Evolutionary conservation across 2,888 invertebrate species (phyloP).

Genomic region (Helleia helle): DNA sequence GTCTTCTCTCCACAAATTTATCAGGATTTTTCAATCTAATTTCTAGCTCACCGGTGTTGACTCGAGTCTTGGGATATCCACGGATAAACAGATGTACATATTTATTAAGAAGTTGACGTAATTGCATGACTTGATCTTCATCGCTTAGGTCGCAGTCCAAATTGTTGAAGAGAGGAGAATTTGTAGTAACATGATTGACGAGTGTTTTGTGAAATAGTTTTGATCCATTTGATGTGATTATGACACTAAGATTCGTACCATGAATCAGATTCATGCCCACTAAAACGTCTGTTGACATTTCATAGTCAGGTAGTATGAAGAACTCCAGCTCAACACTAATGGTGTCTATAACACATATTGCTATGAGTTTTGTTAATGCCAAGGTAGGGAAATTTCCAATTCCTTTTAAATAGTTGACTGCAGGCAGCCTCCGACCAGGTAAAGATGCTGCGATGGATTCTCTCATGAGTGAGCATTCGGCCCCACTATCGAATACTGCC

Average conservation of each 20-base stretch:
- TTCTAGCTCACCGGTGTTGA: constrained; percentile 25
- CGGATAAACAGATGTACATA: constrained; percentile 23
- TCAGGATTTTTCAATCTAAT: constrained; percentile 22
- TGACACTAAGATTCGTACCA: no score
- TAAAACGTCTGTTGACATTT: constrained; percentile 12
- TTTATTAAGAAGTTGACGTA: no score
- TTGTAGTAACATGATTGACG: no score
- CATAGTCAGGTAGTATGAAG: constrained; percentile 11
- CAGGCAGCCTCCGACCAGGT: constrained; percentile 19
- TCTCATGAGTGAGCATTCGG: constrained; percentile 26
- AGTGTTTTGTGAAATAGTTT: no score
- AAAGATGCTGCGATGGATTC: constrained; percentile 24
- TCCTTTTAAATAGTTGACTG: constrained; percentile 13
- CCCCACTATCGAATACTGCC: constrained; percentile 27
- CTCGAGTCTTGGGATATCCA: no score
- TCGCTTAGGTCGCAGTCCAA: no score
- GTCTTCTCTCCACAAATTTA: constrained; percentile 25
- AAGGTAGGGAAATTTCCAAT: constrained; percentile 14
- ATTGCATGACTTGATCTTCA: no score
- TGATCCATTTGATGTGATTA: no score
- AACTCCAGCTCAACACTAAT: constrained; percentile 12
- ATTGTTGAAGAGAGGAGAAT: no score
- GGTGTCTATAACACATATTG: constrained; percentile 11
- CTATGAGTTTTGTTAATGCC: constrained; percentile 2
- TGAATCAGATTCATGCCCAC: constrained; percentile 15